A percentile compares a stretch with the other conserved stretches of the same genome.
These are phyloP conservation scores for Phalacrocorax carbo DNA, from an alignment of 2,113 vertebrate genomes.

Conservation along the genomic window DNA sequence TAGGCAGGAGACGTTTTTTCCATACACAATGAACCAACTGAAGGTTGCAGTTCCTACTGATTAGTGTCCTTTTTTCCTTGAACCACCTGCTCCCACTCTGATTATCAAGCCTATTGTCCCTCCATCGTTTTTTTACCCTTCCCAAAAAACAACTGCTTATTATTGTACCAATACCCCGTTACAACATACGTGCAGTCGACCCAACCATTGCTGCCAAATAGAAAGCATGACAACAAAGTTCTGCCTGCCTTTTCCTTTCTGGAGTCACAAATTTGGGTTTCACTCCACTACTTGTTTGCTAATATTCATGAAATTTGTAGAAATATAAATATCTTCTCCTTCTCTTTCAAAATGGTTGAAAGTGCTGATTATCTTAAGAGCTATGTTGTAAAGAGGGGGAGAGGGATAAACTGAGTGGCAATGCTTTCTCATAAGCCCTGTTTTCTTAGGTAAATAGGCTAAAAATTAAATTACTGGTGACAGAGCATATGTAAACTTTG, in stretches of 20 bases:
- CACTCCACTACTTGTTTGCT: background rate
- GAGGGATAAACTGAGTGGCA: background rate
- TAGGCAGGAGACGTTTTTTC: background rate
- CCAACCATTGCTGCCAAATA: background rate
- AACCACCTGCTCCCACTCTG: background rate
- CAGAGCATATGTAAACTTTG: background rate
- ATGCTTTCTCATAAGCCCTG: background rate
- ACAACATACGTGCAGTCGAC: background rate
- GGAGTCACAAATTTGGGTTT: background rate
- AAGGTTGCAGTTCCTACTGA: background rate
- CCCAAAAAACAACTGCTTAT: background rate
- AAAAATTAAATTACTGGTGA: background rate
- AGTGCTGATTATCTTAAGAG: background rate
- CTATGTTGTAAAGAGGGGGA: background rate
- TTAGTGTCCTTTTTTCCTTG: background rate
- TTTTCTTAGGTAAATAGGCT: background rate
- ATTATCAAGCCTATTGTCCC: background rate
- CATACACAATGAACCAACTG: background rate
- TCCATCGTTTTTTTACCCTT: background rate
- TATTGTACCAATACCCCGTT: background rate
- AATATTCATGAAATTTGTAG: background rate
- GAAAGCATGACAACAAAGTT: background rate
- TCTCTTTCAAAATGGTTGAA: background rate
- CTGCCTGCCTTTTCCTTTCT: background rate
- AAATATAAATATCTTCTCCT: background rate